Percentiles rank a stretch among this genome's conserved stretches.
Conservation (phyloP, 2,797 vertebrate genomes). For the Lepidocolaptes lacrymiger region DNA sequence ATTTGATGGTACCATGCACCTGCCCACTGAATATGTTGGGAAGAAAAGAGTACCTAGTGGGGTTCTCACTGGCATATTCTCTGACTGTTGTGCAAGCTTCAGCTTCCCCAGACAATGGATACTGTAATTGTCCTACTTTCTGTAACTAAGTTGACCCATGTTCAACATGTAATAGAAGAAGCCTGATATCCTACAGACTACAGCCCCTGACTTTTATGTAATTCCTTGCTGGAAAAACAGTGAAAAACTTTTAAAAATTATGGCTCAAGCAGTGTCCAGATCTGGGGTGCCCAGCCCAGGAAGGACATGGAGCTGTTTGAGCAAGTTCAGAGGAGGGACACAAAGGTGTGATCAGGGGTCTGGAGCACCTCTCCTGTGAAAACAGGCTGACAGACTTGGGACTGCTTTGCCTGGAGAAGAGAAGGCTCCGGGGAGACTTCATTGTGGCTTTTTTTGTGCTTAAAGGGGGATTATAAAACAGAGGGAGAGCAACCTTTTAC, state of each 20-base stretch:
- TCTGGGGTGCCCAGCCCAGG: background rate
- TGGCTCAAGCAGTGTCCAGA: background rate
- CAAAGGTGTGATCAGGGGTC: background rate
- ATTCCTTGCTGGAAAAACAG: background rate
- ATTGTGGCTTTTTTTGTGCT: background rate
- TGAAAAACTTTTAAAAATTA: background rate
- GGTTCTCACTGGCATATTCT: background rate
- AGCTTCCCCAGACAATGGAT: background rate
- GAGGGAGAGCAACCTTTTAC: background rate
- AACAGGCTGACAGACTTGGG: background rate
- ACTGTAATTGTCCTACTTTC: background rate
- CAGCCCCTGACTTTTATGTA: background rate
- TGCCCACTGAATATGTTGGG: background rate
- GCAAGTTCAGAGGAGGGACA: background rate
- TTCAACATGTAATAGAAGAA: background rate
- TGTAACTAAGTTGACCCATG: background rate
- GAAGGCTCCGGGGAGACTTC: background rate
- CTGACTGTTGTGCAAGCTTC: background rate
- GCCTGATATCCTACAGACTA: background rate
- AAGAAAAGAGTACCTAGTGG: background rate
- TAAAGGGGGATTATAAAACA: background rate
- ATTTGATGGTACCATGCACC: background rate
- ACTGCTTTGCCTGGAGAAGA: background rate
- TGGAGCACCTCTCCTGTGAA: fast-evolving
- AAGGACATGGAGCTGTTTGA: background rate